Conservation (phyloP, 37 sponge, comb jelly and placozoan species). For the Trichoplax adhaerens region DNA sequence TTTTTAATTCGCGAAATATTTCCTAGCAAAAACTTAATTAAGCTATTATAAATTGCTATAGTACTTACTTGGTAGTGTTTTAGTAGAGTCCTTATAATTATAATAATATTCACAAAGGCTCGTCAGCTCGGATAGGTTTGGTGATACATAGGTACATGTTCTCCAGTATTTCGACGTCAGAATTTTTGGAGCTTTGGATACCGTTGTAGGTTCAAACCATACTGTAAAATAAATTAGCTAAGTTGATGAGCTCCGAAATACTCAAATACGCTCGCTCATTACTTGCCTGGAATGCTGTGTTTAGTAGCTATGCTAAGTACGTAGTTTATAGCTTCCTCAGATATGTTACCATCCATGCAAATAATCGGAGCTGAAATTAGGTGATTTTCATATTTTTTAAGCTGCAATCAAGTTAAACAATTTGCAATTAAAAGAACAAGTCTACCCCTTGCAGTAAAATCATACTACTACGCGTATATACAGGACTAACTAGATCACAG, state of each 20-base stretch:
- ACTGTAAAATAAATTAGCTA: neutral
- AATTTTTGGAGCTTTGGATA: constrained; percentile 28
- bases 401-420: neutral
- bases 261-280: neutral
- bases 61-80: too few species aligned
- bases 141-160: constrained; percentile 25
- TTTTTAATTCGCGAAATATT: too few species aligned
- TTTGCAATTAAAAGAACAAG: too few species aligned
- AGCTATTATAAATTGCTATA: too few species aligned
- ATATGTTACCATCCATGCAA: constrained; percentile 47
- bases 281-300: constrained; percentile 22
- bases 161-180: constrained; percentile 9
- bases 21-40: too few species aligned
- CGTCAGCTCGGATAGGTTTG: constrained; percentile 52
- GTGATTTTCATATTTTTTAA: constrained; percentile 6
- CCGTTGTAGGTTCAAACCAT: constrained; percentile 70
- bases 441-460: too few species aligned
- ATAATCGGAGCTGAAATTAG: constrained; percentile 27
- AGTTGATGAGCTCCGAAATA: neutral
- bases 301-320: constrained; percentile 19
- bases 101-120: constrained; percentile 10
- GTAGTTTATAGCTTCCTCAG: constrained; percentile 17
- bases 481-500: constrained; percentile 17
- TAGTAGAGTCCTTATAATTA: too few species aligned
- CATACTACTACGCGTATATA: too few species aligned